phyloP scores from a whole-genome alignment of 1,140 invertebrate species.

The Ceratitis capitata region DNA sequence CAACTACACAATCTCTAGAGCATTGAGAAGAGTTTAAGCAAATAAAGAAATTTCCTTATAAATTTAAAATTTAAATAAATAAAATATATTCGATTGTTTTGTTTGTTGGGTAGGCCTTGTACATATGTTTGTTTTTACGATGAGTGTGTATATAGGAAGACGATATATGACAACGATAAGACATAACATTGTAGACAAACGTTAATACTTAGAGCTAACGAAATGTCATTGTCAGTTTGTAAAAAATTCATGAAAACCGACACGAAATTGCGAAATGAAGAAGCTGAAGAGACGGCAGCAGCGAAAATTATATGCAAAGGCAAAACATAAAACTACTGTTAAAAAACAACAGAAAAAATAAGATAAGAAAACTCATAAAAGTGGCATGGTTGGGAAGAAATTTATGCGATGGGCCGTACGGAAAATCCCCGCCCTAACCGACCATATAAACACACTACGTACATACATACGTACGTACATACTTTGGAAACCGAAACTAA shows the following conservation, averaged over 20 bases:
- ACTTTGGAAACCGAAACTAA: not conserved
- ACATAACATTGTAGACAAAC: constrained; percentile 2
- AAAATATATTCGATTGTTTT: too few relatives aligned
- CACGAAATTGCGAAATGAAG: constrained; percentile 20
- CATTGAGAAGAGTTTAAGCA: too few relatives aligned
- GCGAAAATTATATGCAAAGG: too few relatives aligned
- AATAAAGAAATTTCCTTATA: too few relatives aligned
- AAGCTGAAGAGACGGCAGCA: not conserved
- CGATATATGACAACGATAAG: constrained; percentile 19
- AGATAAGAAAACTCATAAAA: constrained; percentile 26
- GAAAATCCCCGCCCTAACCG: too few relatives aligned
- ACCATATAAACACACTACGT: not conserved
- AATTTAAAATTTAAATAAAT: too few relatives aligned
- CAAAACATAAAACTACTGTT: not conserved
- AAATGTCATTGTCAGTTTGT: constrained; percentile 37
- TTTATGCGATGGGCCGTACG: constrained; percentile 27
- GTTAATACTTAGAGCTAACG: constrained; percentile 2
- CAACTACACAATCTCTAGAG: too few relatives aligned
- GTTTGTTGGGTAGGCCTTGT: too few relatives aligned
- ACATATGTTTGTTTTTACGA: too few relatives aligned
- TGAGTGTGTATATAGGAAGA: not conserved
- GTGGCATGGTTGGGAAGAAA: not conserved
- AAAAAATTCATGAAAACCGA: constrained; percentile 4
- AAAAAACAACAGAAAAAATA: not conserved
- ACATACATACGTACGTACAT: not conserved